phyloP scores from a whole-genome alignment of 2,888 invertebrate species.

The Papilio gigon region DNA sequence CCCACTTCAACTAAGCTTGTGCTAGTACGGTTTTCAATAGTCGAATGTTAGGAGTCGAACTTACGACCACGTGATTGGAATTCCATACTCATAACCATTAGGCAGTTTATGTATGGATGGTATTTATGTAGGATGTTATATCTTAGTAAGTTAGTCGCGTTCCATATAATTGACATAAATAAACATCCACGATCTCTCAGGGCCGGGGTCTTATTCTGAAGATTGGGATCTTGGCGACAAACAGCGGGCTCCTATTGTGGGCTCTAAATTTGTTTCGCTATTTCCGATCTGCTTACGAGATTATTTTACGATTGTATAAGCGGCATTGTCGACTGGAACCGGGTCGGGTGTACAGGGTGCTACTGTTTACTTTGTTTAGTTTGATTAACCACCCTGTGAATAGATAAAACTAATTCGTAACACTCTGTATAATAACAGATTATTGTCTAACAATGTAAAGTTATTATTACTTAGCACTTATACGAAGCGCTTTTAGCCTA shows the following conservation, averaged over 20 bases:
- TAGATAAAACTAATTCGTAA: conserved; percentile 34
- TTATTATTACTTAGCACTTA: neutral
- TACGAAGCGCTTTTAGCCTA: neutral
- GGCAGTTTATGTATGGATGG: no score
- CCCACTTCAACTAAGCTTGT: no score
- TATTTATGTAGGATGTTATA: no score
- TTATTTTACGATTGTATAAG: conserved; percentile 75
- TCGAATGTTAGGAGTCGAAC: no score
- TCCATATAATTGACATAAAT: conserved; percentile 56
- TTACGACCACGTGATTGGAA: no score
- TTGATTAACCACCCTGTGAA: conserved; percentile 29
- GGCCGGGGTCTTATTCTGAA: conserved; percentile 67
- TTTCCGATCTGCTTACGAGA: conserved; percentile 77
- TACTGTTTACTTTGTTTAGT: conserved; percentile 42
- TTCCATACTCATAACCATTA: no score
- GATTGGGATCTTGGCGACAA: conserved; percentile 76
- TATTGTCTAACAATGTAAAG: neutral
- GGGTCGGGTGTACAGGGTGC: conserved; percentile 50
- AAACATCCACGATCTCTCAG: conserved; percentile 70
- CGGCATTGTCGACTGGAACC: conserved; percentile 60
- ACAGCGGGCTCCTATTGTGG: conserved; percentile 76
- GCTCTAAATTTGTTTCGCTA: conserved; percentile 79
- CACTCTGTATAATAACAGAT: conserved; percentile 7
- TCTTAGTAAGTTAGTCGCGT: neutral
- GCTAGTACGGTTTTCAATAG: no score